Percentiles rank a stretch among this genome's conserved stretches.
Evolutionary conservation across 64 coral and sea anemone genomes (phyloP).

Genomic region (Actinia tenebrosa): DNA sequence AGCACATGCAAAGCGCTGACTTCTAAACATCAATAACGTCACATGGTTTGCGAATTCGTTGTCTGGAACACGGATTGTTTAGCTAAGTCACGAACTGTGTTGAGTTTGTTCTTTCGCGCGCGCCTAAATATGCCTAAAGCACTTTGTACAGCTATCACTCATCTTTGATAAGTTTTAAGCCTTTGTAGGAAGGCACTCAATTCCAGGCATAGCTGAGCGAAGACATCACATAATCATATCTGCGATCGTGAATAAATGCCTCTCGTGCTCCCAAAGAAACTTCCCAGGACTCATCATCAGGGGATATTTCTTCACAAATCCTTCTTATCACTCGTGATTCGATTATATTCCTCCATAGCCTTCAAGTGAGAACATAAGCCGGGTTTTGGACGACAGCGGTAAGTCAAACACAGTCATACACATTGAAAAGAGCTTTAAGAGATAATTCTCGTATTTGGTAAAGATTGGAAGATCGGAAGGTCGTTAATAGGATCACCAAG

Average conservation of each 20-base stretch:
- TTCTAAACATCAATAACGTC: not conserved
- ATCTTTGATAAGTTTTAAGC: slow-evolving; percentile 21
- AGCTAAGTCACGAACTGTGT: not conserved
- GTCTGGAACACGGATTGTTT: not conserved
- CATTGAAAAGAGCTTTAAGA: slow-evolving; percentile 18
- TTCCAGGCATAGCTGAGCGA: not conserved
- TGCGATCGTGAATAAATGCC: not conserved
- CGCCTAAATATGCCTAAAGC: not conserved
- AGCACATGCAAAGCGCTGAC: not conserved
- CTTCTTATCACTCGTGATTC: not conserved
- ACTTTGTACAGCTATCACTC: not conserved
- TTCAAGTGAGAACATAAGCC: slow-evolving; percentile 17
- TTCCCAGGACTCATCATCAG: not conserved
- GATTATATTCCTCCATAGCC: not conserved
- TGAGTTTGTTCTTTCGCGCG: not conserved
- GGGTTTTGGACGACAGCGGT: slow-evolving; percentile 8
- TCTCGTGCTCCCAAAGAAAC: not conserved
- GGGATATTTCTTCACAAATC: not conserved
- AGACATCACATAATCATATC: slow-evolving; percentile 15
- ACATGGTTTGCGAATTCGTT: not conserved
- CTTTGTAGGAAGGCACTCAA: slow-evolving; percentile 2
- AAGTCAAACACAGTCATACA: slow-evolving; percentile 22
- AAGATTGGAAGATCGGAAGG: slow-evolving; percentile 11
- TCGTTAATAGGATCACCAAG: slow-evolving; percentile 11
- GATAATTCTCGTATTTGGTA: slow-evolving; percentile 17